Evolutionary conservation across 2,888 invertebrate species (phyloP).

Genomic region (Drosophila pullipes): DNA sequence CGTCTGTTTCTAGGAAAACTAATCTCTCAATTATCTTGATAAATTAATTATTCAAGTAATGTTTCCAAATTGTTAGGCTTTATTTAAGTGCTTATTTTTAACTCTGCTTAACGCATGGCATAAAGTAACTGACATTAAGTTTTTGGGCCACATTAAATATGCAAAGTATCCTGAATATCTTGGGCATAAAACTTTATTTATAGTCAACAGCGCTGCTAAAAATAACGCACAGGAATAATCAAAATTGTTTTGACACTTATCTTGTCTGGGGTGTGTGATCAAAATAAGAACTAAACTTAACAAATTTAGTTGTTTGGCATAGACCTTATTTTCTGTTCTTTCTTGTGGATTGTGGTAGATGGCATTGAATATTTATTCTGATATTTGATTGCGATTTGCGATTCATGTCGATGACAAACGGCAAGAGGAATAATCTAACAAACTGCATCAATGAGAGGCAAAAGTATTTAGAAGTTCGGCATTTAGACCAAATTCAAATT

Average conservation of each 20-base stretch:
- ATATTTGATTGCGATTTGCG: neutral
- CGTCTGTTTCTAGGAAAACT: neutral
- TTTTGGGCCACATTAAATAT: conserved; percentile 27
- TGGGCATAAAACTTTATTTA: conserved; percentile 37
- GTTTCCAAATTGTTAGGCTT: neutral
- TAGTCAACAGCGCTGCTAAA: conserved; percentile 42
- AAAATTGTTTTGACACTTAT: conserved; percentile 8
- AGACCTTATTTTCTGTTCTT: neutral
- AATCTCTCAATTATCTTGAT: neutral
- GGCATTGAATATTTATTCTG: conserved; percentile 1
- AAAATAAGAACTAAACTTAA: conserved; percentile 18
- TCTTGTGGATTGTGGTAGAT: neutral
- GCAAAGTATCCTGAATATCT: conserved; percentile 9
- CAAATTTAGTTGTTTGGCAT: conserved; percentile 36
- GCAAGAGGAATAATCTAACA: neutral
- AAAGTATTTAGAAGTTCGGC: neutral
- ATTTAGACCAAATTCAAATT: neutral
- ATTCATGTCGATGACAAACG: neutral
- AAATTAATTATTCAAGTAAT: neutral
- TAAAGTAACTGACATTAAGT: neutral
- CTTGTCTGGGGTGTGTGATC: conserved; percentile 2
- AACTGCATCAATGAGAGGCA: neutral
- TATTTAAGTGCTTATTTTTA: neutral
- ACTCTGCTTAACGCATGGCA: neutral
- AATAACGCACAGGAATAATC: conserved; percentile 34